Base-by-base conservation (phyloP, 2,888 invertebrate genomes). In the Elegia similella region DNA sequence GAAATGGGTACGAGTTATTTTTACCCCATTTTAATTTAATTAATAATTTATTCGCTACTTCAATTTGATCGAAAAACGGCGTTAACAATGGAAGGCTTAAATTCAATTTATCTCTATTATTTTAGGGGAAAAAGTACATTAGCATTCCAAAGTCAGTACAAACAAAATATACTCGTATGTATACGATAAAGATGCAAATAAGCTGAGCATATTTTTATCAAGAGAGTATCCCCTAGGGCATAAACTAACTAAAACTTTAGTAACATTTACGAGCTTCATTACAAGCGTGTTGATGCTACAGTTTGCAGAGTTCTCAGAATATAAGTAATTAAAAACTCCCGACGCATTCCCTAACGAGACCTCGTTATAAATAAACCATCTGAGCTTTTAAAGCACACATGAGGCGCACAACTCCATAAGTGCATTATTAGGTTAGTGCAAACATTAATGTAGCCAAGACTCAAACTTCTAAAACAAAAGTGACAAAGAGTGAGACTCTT, bases 311-410 rank as follows among this genome's bases (percentile, higher is more conserved):
- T 29, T 30, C 13, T 30, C 47, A 15, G 13, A 15, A 30, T 47
- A 47, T 12, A 38, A 38, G n/a, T 30, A 47, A 47, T 47, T 47
- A 47, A 47, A 30, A 47, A 47, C 47, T 47, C 30, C 47, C 13
- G 12, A 29, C 47, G 13, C 30, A 30, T 47, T 15, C 13, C 7
- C 13, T 38, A 13, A 47, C 7, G 47, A 47, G 7, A 47, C 15
- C 30, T 30, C 29, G 29, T 47, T 29, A 47, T 38, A 47, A 47
- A 47, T 47, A 47, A 47, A 47, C 6, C 23, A 46, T 38, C 12
- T 12, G 23, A 16, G 46, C 46, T 32, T 46, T 46, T 6, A 44
- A 10, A 23, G 23, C 46, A n/a, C 46, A 23, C 46, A n/a, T 46
- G 23, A 23, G 46, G 23, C 46, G 23, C 23, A 46, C 46, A 46